Evolutionary conservation across 2,888 invertebrate species (phyloP).

Genomic region (Gisinianus flammeolus): DNA sequence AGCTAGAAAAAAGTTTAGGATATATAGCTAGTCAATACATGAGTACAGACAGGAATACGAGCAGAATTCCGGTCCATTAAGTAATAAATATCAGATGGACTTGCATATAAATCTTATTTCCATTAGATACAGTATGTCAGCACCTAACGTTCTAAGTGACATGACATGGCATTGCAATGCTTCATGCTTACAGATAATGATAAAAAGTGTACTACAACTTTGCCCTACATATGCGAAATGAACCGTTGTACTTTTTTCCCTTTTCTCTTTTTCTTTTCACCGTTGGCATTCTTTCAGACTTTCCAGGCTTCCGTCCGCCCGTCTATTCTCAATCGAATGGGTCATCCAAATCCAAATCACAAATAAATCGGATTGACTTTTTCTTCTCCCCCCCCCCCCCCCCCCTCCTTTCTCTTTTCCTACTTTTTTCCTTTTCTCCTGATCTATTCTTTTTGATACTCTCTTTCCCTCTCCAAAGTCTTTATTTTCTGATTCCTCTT

Average conservation of each 20-base stretch:
- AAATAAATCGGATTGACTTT: conserved; percentile 16
- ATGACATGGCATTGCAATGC: background rate
- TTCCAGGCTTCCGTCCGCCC: background rate
- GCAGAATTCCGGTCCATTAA: conserved; percentile 7
- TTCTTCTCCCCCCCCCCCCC: background rate
- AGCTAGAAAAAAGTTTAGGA: too few relatives aligned
- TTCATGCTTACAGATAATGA: background rate
- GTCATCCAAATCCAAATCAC: conserved; percentile 17
- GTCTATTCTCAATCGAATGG: background rate
- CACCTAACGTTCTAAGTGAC: conserved; percentile 2
- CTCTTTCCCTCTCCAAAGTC: background rate
- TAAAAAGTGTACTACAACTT: background rate
- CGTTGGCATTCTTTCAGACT: background rate
- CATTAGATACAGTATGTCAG: background rate
- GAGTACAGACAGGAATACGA: background rate
- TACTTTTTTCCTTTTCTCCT: background rate
- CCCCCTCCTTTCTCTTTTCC: background rate
- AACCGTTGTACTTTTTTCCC: background rate
- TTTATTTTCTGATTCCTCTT: background rate
- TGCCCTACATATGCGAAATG: background rate
- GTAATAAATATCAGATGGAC: background rate
- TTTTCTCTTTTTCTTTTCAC: background rate
- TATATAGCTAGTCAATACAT: background rate
- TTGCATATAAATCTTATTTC: conserved; percentile 2
- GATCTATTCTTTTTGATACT: background rate